Evolutionary conservation across 2,113 vertebrate genomes (phyloP), one percentile per base, ranked within the genome.

Genomic region (Podilymbus podiceps): DNA sequence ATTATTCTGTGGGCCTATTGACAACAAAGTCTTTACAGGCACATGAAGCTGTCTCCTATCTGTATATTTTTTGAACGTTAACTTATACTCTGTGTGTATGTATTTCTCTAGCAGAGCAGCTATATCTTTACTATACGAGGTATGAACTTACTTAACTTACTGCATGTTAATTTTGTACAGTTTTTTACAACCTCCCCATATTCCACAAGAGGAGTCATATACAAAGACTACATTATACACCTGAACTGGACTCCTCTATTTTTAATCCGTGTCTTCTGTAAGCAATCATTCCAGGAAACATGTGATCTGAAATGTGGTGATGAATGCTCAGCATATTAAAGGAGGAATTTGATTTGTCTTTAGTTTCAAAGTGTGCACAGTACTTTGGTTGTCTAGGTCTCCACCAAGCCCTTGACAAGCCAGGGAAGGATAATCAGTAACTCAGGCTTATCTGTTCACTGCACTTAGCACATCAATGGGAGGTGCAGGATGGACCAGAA

Each of bases 61-160:
- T 87, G 64, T 86, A 71, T 95, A 80, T 92, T 95, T 93, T 88
- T 77, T 40, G 35, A 88, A 62, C 33, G 90, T 71, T 74, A 90
- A 69, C 50, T 86, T 88, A 86, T 46, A 92, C 33, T 79, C 35
- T 84, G 31, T 77, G 24, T 82, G 42, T 78, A 69, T 88, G 55
- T 86, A 73, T 53, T 95, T 93, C 75, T 94, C 28, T 88, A 73
- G 67, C 60, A 91, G 42, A 88, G 28, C 2, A 2, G 35, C 24
- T 90, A 64, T 94, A 96, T 93, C 80, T 92, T 80, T 93, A 88
- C 73, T 52, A 50, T 11, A 46, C 56, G 52, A 91, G 15, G 25
- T 75, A 92, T 81, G 75, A 95, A 71, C 33, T 69, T 33, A 46
- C 18, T 83, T 73, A 64, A 68, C 42, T 44, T 81, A 82, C 13